Evolutionary conservation across 30 jellyfish, hydroid and myxozoan species (phyloP), one percentile per base, ranked within the genome.

Genomic region (Hydra vulgaris): DNA sequence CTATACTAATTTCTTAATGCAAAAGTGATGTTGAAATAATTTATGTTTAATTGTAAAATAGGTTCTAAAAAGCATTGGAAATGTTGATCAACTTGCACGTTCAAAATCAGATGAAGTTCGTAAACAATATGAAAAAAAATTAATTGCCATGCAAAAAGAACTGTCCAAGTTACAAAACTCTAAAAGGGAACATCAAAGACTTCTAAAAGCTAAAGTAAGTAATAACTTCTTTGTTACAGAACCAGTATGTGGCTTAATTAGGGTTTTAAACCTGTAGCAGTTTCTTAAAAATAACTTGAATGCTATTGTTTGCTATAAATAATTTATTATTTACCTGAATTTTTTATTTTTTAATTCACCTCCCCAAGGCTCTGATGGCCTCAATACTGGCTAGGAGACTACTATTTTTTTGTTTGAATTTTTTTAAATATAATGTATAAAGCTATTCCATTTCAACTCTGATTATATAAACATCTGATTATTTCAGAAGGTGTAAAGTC

Each of bases 181-280:
- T 7, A 91, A 91, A 74, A 78, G 98, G 80, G 98, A 91, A 79
- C 98, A 91, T 73, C 88, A 84, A 5, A 74, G 98, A 66, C 90
- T 91, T 4, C 84, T 82, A 82, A 91, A 86, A 73, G 79, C 98
- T 15, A 86, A 91, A 82, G 98, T 90, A 66, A 0, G 86, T 73
- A 0, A 19, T 20, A 78, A 3, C 12, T 3, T 40, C 5, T 3
- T 40, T 40, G 61, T 40, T 40, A 15, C 0, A 1, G 7, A 21
- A 7, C 15, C 76, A 5, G 18, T 18, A 18, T 19, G 76, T 25
- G 26, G 26, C 26, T 24, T 19, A 67, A 67, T 8, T 19, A 72
- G 16, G 27, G 20, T 26, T 26, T 19, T 1, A 25, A 19, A 19
- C 0, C 18, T 26, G 17, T 17, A 16, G n/a, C 54, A 22, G 73